A percentile compares a stretch with the other conserved stretches of the same genome.
Conservation (phyloP, 2,888 invertebrate species). For the Scaptomyza tumidula region DNA sequence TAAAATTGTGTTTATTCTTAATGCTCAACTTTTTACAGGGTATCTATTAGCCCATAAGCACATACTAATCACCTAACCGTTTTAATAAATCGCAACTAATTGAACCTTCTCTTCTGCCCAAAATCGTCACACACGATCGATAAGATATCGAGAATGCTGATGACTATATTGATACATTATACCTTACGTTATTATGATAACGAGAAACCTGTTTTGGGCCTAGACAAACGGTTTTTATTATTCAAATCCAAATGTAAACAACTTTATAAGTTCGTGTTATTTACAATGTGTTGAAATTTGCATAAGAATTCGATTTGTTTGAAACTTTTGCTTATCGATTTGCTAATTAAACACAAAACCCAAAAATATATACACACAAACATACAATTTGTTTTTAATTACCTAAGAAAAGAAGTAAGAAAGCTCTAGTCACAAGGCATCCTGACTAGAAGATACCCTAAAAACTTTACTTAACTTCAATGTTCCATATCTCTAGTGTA, state of each 20-base stretch:
- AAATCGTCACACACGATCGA: not conserved
- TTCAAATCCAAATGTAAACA: constrained; percentile 16
- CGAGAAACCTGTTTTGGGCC: constrained; percentile 33
- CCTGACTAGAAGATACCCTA: too few relatives aligned
- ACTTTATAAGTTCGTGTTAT: constrained; percentile 21
- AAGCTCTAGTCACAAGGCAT: too few relatives aligned
- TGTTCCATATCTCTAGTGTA: too few relatives aligned
- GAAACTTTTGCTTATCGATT: constrained; percentile 37
- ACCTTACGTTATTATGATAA: constrained; percentile 15
- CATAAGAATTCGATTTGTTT: constrained; percentile 51
- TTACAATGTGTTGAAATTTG: constrained; percentile 29
- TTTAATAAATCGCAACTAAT: constrained; percentile 45
- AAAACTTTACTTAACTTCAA: too few relatives aligned
- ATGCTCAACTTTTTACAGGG: constrained; percentile 14
- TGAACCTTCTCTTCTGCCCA: not conserved
- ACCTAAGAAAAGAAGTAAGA: constrained; percentile 7
- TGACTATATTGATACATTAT: constrained; percentile 9
- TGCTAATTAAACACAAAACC: constrained; percentile 45
- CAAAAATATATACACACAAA: constrained; percentile 1
- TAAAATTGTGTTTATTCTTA: not conserved
- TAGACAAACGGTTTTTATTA: not conserved
- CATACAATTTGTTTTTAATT: constrained; percentile 15
- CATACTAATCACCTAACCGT: not conserved
- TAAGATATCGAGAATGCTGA: constrained; percentile 22
- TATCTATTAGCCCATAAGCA: constrained; percentile 4